Evolutionary conservation across 2,113 vertebrate genomes (phyloP).

Genomic region (Ceyx cyanopectus): DNA sequence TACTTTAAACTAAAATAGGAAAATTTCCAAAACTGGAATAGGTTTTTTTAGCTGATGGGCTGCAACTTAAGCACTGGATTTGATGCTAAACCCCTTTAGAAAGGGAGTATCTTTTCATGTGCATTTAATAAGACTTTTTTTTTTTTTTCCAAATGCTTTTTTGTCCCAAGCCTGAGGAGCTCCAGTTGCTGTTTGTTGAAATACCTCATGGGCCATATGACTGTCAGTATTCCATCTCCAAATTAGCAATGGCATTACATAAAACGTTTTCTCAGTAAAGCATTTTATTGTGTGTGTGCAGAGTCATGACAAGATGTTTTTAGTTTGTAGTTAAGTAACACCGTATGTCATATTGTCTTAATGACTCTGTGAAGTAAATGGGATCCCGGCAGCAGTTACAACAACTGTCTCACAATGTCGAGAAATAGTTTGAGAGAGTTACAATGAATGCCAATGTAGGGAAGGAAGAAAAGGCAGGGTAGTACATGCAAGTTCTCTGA

Average conservation of each 20-base stretch:
- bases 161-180: conserved; percentile 4
- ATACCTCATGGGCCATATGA: conserved; percentile 58
- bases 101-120: conserved; percentile 37
- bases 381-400: conserved; percentile 26
- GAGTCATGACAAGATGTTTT: conserved; percentile 70
- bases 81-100: background rate
- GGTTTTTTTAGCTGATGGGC: background rate
- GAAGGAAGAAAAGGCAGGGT: conserved; percentile 29
- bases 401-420: background rate
- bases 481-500: conserved; percentile 37
- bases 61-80: background rate
- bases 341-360: conserved; percentile 57
- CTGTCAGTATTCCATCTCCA: conserved; percentile 66
- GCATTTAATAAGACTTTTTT: conserved; percentile 26
- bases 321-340: conserved; percentile 66
- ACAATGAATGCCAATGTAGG: background rate
- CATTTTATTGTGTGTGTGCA: conserved; percentile 67
- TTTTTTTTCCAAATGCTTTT: background rate
- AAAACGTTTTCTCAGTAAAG: conserved; percentile 62
- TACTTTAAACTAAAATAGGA: background rate
- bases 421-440: background rate
- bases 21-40: background rate
- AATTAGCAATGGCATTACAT: conserved; percentile 61
- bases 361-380: conserved; percentile 60
- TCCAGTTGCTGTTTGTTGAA: conserved; percentile 47